Evolutionary conservation across 2,797 vertebrate genomes (phyloP), one percentile per base, ranked within the genome.

Genomic region (Tadarida brasiliensis): DNA sequence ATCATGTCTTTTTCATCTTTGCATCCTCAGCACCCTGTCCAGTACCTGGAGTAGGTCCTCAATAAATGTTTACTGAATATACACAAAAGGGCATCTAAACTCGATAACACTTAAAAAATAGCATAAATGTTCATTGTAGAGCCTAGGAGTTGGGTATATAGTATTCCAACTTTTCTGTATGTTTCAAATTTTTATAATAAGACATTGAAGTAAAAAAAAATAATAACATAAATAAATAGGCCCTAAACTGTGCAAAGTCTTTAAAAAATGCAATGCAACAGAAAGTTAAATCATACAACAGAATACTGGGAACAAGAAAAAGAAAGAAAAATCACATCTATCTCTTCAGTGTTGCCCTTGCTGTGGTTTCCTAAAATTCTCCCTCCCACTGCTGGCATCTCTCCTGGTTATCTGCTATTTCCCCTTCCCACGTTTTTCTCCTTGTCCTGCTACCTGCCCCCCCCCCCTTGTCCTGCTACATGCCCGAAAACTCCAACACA

Each of bases 251-350:
- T 70, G 33, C 39, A 65, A 9, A 68, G 17, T 65, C 65, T 86
- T 95, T 78, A 11, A 87, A 71, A 82, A 78, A 80, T 28, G 44
- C 51, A 89, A 77, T 93, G 49, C 74, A 82, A 73, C 4, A 63
- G 39, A 63, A 88, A 82, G n/a, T 81, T 84, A 47, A 85, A 71
- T 51, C 44, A 73, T 49, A 89, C 16, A 76, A 70, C 2, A 84
- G 15, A 28, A 39, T 24, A 54, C 65, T 11, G 73, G 16, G n/a
- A 30, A 63, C 47, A 83, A 92, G 14, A 76, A 80, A 94, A 65
- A 90, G 15, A 86, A 78, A 73, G 16, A n/a, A 63, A 76, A 73
- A 71, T 20, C 33, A 90, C 57, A 35, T 10, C 3, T 26, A 30
- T 73, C 54, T 92, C 5, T 11, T 78, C 20, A n/a, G 7, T 14